Evolutionary conservation across 2,113 vertebrate genomes (phyloP).

Genomic region (Lutjanus erythropterus): DNA sequence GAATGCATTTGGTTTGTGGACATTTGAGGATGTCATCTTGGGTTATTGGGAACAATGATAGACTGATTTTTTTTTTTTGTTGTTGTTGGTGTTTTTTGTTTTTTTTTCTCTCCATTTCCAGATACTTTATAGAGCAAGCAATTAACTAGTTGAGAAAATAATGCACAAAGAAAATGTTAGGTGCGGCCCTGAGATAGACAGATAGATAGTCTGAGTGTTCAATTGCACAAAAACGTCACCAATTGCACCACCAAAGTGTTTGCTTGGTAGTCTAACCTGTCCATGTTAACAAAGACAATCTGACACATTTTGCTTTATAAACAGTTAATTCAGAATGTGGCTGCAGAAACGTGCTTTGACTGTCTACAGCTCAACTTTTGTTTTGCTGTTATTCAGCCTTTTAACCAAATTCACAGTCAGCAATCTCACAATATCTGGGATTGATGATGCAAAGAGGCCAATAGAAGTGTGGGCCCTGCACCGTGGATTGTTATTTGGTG

Average conservation of each 20-base stretch:
- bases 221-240: constrained; percentile 4
- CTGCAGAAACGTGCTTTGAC: constrained; percentile 41
- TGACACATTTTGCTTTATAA: constrained; percentile 27
- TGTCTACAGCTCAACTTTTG: constrained; percentile 76
- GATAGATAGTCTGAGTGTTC: not conserved
- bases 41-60: too few relatives aligned
- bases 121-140: too few relatives aligned
- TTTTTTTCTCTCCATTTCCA: too few relatives aligned
- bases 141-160: too few relatives aligned
- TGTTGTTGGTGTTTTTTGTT: too few relatives aligned
- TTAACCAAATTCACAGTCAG: constrained; percentile 91
- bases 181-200: too few relatives aligned
- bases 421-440: constrained; percentile 94
- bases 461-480: constrained; percentile 87
- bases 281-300: constrained; percentile 41
- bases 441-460: constrained; percentile 95
- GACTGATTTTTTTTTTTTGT: too few relatives aligned
- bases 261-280: not conserved
- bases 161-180: too few relatives aligned
- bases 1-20: too few relatives aligned
- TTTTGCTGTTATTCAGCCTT: constrained; percentile 87
- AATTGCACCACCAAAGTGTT: constrained; percentile 18
- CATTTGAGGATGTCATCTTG: too few relatives aligned
- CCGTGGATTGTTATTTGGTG: constrained; percentile 92
- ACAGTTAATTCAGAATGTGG: not conserved